Evolutionary conservation across 2,888 invertebrate species (phyloP).

Genomic region (Hypomecis atomaria): DNA sequence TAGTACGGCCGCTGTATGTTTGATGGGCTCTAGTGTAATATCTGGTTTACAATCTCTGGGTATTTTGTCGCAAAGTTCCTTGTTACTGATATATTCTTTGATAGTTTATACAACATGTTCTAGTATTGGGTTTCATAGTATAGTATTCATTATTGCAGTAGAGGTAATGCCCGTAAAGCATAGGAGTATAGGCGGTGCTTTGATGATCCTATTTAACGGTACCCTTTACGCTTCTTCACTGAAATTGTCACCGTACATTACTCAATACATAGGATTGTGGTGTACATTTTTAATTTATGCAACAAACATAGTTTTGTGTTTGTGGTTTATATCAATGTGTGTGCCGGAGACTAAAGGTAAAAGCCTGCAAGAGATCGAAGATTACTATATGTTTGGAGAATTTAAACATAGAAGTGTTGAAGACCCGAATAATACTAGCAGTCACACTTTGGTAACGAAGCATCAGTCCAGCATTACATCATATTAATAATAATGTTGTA

Average conservation of each 20-base stretch:
- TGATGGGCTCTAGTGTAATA: too few relatives aligned
- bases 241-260: too few relatives aligned
- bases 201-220: background rate
- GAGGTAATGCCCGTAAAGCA: conserved; percentile 12
- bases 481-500: too few relatives aligned
- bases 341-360: conserved; percentile 8
- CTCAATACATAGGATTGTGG: conserved; percentile 16
- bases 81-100: too few relatives aligned
- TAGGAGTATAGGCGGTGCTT: conserved; percentile 1
- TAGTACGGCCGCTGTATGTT: too few relatives aligned
- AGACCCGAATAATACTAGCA: too few relatives aligned
- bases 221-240: background rate
- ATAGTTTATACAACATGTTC: too few relatives aligned
- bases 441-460: too few relatives aligned
- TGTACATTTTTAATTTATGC: conserved; percentile 26
- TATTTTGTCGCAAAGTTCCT: too few relatives aligned
- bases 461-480: too few relatives aligned
- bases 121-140: background rate
- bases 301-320: background rate
- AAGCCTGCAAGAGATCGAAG: conserved; percentile 5
- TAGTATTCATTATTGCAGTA: background rate
- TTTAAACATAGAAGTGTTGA: too few relatives aligned
- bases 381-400: background rate
- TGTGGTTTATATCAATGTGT: background rate
- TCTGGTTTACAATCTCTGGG: too few relatives aligned